A percentile compares a stretch with the other conserved stretches of the same genome.
Conservation (phyloP, 2,888 invertebrate genomes). For the Auanema freiburgensis region DNA sequence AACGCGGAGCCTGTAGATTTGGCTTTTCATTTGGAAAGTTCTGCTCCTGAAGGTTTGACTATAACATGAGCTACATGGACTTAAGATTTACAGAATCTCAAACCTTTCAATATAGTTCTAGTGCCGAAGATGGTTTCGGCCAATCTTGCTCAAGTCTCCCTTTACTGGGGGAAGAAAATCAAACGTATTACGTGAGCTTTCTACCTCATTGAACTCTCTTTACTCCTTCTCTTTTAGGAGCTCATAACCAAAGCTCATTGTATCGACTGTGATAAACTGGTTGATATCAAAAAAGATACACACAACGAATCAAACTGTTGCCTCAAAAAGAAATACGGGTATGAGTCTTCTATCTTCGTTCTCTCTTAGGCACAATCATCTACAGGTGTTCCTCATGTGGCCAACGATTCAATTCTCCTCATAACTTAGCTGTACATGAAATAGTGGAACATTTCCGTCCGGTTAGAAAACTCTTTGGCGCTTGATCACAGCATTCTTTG, state of each 20-base stretch:
- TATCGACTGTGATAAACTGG: slow-evolving; percentile 22
- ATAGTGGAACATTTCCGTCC: slow-evolving; percentile 7
- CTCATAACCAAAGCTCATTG: slow-evolving; percentile 22
- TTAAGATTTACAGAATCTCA: no score
- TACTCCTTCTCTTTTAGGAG: slow-evolving; percentile 1
- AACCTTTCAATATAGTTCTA: no score
- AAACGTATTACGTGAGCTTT: no score
- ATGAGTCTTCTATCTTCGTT: slow-evolving; percentile 6
- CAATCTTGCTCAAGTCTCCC: no score
- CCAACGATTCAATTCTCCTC: slow-evolving; percentile 17
- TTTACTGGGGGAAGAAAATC: no score
- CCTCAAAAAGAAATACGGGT: background rate
- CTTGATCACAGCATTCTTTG: slow-evolving; percentile 4
- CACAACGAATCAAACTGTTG: slow-evolving; percentile 4
- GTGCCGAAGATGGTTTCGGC: no score
- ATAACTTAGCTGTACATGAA: slow-evolving; percentile 20
- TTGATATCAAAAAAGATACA: slow-evolving; percentile 16
- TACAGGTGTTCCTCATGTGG: slow-evolving; percentile 24
- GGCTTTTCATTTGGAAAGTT: no score
- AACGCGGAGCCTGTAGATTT: no score
- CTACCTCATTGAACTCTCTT: no score
- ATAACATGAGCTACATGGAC: no score
- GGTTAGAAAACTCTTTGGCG: background rate
- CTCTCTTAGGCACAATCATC: background rate
- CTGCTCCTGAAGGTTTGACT: no score